A percentile compares a stretch with the other conserved stretches of the same genome.
phyloP scores from a whole-genome alignment of 2,113 vertebrate species.

The Gymnarchus niloticus region DNA sequence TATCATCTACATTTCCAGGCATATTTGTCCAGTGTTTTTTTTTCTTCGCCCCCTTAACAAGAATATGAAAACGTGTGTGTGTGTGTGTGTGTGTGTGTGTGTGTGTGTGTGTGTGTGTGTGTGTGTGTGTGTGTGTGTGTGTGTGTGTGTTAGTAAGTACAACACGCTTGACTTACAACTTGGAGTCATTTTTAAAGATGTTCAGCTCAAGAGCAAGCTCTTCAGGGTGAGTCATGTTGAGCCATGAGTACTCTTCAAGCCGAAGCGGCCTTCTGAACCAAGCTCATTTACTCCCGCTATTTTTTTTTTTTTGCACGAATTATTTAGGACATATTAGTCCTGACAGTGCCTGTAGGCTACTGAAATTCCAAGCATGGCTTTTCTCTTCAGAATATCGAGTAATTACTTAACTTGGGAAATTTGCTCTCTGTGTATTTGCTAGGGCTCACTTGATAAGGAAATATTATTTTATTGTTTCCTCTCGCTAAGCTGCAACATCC shows the following conservation, averaged over 20 bases:
- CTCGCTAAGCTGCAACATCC: background rate
- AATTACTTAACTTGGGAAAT: conserved; percentile 14
- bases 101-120: too few relatives aligned
- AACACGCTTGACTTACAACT: too few relatives aligned
- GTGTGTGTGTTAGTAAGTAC: too few relatives aligned
- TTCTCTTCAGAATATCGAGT: background rate
- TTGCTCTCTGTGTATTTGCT: background rate
- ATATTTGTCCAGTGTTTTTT: background rate
- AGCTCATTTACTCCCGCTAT: background rate
- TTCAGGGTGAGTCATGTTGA: background rate
- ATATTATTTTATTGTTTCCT: background rate
- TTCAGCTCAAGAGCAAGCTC: background rate
- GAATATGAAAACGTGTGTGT: background rate
- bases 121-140: too few relatives aligned
- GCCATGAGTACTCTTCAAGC: background rate
- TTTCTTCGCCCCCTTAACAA: background rate
- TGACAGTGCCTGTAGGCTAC: background rate
- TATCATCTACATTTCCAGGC: background rate
- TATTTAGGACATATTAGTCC: conserved; percentile 6
- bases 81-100: too few relatives aligned
- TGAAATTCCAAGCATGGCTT: background rate
- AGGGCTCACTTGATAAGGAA: background rate
- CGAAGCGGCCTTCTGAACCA: background rate
- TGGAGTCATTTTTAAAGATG: background rate
- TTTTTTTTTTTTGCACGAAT: conserved; percentile 17